phyloP scores from a whole-genome alignment of 2,113 vertebrate species.

The Phalacrocorax aristotelis region DNA sequence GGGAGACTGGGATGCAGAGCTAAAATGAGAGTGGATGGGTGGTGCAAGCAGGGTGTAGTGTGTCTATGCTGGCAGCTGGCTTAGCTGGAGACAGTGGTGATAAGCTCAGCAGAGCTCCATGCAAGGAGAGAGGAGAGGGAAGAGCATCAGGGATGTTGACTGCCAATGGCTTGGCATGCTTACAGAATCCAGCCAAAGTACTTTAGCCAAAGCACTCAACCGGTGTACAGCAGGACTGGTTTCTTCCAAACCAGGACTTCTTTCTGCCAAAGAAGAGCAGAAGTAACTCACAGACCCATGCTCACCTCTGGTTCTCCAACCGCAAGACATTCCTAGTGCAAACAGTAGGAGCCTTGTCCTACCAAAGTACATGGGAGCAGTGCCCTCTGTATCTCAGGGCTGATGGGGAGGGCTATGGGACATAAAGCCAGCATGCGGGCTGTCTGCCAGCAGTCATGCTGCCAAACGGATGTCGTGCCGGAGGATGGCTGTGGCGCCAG shows the following conservation, averaged over 20 bases:
- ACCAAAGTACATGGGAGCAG: background rate
- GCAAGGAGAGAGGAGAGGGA: background rate
- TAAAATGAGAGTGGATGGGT: background rate
- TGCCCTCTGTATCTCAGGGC: background rate
- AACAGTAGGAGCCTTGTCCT: background rate
- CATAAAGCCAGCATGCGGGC: background rate
- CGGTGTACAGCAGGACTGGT: background rate
- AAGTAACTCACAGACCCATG: background rate
- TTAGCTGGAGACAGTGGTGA: background rate
- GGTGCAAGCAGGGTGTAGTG: background rate
- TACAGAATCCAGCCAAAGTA: background rate
- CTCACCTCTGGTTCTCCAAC: background rate
- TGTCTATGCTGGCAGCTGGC: background rate
- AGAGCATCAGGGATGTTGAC: background rate
- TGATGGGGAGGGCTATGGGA: background rate
- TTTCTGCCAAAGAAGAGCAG: background rate
- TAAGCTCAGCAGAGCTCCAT: background rate
- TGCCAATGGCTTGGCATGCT: background rate
- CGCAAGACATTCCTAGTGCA: background rate
- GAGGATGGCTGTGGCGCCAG: background rate
- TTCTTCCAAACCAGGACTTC: background rate
- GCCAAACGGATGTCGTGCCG: background rate
- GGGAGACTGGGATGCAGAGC: background rate
- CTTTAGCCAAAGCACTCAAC: background rate
- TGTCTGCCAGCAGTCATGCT: background rate